phyloP scores from a whole-genome alignment of 2,888 invertebrate species.

The Drosophila recens region DNA sequence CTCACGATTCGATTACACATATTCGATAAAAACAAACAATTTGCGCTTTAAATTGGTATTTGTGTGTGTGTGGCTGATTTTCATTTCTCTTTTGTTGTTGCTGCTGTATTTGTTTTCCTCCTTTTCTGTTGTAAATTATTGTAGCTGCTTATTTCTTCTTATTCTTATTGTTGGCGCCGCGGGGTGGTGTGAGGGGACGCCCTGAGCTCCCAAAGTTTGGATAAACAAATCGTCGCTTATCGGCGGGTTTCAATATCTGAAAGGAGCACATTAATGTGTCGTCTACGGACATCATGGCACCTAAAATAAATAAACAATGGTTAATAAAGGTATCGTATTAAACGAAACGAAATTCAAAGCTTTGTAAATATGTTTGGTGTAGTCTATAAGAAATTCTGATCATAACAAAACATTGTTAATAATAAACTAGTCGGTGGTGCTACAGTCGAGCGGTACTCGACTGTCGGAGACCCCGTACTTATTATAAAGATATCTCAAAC shows the following conservation, averaged over 20 bases:
- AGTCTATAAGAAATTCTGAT: slow-evolving; percentile 1
- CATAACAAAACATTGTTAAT: not conserved
- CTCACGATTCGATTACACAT: slow-evolving; percentile 76
- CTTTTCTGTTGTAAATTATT: slow-evolving; percentile 40
- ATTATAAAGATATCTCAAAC: too few relatives aligned
- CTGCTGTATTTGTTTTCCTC: slow-evolving; percentile 24
- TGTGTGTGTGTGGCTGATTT: slow-evolving; percentile 34
- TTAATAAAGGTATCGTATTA: not conserved
- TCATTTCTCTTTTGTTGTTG: slow-evolving; percentile 26
- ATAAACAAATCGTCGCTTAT: slow-evolving; percentile 98
- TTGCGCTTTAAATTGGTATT: slow-evolving; percentile 47
- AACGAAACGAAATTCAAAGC: not conserved
- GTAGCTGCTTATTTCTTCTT: slow-evolving; percentile 93
- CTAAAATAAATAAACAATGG: slow-evolving; percentile 76
- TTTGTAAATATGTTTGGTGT: not conserved
- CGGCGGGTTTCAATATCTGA: slow-evolving; percentile 98
- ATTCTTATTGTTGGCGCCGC: slow-evolving; percentile 96
- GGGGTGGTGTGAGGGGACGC: slow-evolving; percentile 98
- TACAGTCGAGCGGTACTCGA: too few relatives aligned
- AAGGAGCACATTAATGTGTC: slow-evolving; percentile 99
- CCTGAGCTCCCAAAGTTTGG: slow-evolving; percentile 96
- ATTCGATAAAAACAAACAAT: slow-evolving; percentile 74
- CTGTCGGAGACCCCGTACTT: too few relatives aligned
- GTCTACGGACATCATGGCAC: slow-evolving; percentile 99
- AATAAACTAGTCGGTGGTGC: too few relatives aligned